Percentiles rank a stretch among this genome's conserved stretches.
Conservation (phyloP, 2,113 vertebrate genomes). For the Hippocampus mohnikei region DNA sequence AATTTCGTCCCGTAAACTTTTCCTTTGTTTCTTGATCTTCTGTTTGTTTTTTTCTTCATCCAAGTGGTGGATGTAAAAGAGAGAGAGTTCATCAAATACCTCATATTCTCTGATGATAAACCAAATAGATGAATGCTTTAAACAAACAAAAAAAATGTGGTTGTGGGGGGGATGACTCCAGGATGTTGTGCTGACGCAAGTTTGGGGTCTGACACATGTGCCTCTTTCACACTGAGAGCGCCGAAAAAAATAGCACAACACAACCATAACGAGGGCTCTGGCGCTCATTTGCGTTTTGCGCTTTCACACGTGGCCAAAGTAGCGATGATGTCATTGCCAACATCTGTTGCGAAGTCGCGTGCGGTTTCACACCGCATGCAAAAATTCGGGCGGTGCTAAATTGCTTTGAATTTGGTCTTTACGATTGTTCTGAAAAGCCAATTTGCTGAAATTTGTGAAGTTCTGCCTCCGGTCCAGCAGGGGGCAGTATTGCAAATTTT, state of each 20-base stretch:
- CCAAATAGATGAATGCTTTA: conserved; percentile 83
- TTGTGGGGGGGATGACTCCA: conserved; percentile 10
- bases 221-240: not conserved
- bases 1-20: conserved; percentile 41
- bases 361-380: no score
- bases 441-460: no score
- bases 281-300: not conserved
- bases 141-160: conserved; percentile 24
- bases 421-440: no score
- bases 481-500: no score
- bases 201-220: conserved; percentile 14
- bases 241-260: no score
- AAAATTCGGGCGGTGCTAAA: no score
- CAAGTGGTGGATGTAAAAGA: conserved; percentile 72
- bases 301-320: not conserved
- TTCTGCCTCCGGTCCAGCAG: no score
- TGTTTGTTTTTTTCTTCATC: conserved; percentile 42
- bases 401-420: not conserved
- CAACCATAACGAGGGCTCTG: not conserved
- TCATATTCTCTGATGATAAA: conserved; percentile 91
- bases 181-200: conserved; percentile 20
- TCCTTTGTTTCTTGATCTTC: conserved; percentile 26
- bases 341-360: not conserved
- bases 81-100: conserved; percentile 93
- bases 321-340: not conserved